phyloP scores from a whole-genome alignment of 2,888 invertebrate species.

The Fabriciana adippe region DNA sequence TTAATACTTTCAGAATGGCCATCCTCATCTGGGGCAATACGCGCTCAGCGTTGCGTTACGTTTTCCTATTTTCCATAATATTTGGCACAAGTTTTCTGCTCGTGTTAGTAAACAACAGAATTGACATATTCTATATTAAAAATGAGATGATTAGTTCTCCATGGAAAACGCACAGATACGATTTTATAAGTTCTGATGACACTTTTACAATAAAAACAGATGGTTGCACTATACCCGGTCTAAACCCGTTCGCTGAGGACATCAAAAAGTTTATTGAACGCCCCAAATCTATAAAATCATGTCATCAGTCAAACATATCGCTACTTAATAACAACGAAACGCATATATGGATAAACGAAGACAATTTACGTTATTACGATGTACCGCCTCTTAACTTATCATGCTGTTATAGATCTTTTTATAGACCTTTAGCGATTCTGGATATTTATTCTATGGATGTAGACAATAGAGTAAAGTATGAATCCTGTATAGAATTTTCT shows the following conservation, averaged over 20 bases:
- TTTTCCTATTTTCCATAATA: conserved; percentile 61
- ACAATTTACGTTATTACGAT: conserved; percentile 75
- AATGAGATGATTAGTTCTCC: conserved; percentile 48
- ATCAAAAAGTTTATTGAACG: conserved; percentile 78
- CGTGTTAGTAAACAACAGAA: conserved; percentile 60
- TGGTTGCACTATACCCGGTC: conserved; percentile 86
- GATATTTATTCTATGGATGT: conserved; percentile 68
- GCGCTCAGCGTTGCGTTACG: conserved; percentile 57
- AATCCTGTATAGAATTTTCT: conserved; percentile 75
- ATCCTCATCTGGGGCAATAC: conserved; percentile 43
- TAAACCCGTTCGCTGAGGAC: conserved; percentile 83
- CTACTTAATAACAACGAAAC: conserved; percentile 83
- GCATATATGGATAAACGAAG: conserved; percentile 79
- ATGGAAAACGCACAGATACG: conserved; percentile 48
- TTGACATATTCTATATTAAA: conserved; percentile 56
- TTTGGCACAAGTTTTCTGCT: conserved; percentile 65
- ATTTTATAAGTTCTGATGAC: conserved; percentile 48
- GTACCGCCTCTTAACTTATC: conserved; percentile 69
- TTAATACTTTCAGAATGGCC: conserved; percentile 63
- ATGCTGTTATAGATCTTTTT: conserved; percentile 85
- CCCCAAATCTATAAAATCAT: conserved; percentile 75
- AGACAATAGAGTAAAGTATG: conserved; percentile 77
- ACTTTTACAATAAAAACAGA: conserved; percentile 82
- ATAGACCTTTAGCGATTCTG: conserved; percentile 72
- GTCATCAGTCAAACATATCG: conserved; percentile 74